Base-by-base conservation (phyloP, 2,797 vertebrate genomes). In the Myotis pilosus region DNA sequence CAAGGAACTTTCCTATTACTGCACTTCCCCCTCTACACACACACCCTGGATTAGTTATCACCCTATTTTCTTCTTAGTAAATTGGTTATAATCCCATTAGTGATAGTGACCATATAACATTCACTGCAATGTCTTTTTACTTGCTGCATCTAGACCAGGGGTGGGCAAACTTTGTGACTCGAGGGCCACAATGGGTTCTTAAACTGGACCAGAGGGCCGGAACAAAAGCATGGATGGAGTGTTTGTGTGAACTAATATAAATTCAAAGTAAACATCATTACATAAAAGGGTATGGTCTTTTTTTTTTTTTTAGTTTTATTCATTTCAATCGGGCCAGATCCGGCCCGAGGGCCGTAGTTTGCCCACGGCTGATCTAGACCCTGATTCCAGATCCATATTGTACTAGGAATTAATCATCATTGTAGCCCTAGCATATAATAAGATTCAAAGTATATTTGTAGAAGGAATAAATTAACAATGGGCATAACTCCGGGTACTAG, bases 391-490 rank as follows among this genome's bases (percentile, higher is more conserved):
- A 66, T 68, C 49, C 20, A 66, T 33, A 41, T 5, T 75, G 11
- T 64, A 47, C 22, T 47, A 72, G 51, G 10, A 91, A 91, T 53
- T 25, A 80, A 60, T 91, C 44, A 68, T 55, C 38, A 44, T 8
- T 55, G 17, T 68, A 55, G 8, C 28, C 23, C 20, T 69, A 86
- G 41, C 19, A 38, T 8, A 25, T 30, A 66, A 4, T 62, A 78
- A 28, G 41, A 81, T 13, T 89, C 47, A 89, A 72, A 91, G 92
- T 57, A 47, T n/a, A 49, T 16, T 71, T 76, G 82, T 30, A 23
- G 36, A 87, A 92, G 38, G 60, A 94, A 66, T 75, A 20, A 84
- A 76, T 47, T 68, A 57, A 74, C n/a, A 9, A n/a, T 60, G 30
- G 11, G 25, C 25, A 25, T 55, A 74, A 93, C 10, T 49, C 10